These are phyloP conservation scores for Lepisosteus osseus DNA, from an alignment of 2,113 vertebrate species.

Conservation along the genomic window DNA sequence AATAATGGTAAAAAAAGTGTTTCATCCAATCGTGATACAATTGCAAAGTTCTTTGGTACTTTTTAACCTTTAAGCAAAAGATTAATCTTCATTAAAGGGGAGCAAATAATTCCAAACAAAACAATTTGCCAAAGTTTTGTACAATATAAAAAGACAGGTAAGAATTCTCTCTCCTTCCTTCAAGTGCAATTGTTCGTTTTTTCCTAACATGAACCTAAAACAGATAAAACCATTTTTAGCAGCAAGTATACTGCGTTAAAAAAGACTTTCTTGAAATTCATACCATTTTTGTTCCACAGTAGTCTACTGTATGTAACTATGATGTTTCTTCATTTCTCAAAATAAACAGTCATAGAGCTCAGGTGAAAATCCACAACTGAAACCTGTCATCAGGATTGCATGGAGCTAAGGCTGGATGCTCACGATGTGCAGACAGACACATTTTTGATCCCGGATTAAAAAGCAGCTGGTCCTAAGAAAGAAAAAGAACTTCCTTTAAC, in stretches of 20 bases:
- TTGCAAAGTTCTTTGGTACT: conserved; percentile 5
- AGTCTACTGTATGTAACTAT: background rate
- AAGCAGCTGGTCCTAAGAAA: conserved; percentile 79
- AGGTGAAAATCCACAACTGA: conserved; percentile 84
- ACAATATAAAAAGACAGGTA: too few relatives aligned
- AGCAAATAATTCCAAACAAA: too few relatives aligned
- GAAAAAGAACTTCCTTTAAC: conserved; percentile 8
- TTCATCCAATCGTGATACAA: background rate
- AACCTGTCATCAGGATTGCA: conserved; percentile 81
- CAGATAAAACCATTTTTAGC: too few relatives aligned
- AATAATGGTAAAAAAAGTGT: background rate
- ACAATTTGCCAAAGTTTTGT: too few relatives aligned
- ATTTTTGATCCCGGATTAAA: conserved; percentile 68
- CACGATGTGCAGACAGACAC: conserved; percentile 83
- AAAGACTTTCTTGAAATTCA: background rate
- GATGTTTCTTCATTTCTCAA: conserved; percentile 1
- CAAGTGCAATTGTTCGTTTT: too few relatives aligned
- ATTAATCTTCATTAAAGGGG: too few relatives aligned
- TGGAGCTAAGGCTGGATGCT: conserved; percentile 70
- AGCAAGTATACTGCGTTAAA: background rate
- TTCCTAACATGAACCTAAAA: too few relatives aligned
- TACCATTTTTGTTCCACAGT: background rate
- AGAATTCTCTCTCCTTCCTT: too few relatives aligned
- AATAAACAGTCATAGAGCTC: conserved; percentile 18
- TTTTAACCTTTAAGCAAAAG: background rate